These are phyloP conservation scores for Archips crataeganus DNA, from an alignment of 2,888 invertebrate species.

Conservation along the genomic window DNA sequence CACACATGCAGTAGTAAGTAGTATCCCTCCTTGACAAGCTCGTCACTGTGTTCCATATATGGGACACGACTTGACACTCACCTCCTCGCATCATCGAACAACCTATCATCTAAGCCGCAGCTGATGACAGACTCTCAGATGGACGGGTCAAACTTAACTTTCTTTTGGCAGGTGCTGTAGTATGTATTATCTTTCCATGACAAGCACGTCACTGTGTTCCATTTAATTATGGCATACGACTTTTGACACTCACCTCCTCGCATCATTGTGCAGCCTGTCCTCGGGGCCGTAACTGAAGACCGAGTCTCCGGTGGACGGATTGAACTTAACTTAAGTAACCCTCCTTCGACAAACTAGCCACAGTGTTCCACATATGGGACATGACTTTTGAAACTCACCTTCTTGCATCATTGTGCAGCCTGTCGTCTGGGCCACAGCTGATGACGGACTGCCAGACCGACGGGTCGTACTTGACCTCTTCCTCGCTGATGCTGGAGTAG, in stretches of 20 bases:
- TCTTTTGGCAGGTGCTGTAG: too few species aligned
- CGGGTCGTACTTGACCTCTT: conserved; percentile 90
- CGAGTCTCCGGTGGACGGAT: conserved; percentile 89
- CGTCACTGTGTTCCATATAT: not conserved
- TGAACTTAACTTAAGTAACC: conserved; percentile 91
- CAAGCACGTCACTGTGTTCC: conserved; percentile 73
- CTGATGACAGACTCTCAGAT: conserved; percentile 90
- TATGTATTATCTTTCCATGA: conserved; percentile 90
- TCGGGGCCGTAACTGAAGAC: conserved; percentile 87
- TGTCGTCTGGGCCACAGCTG: conserved; percentile 84
- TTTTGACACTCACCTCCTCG: conserved; percentile 82
- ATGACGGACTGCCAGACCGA: conserved; percentile 90
- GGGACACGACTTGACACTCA: conserved; percentile 57
- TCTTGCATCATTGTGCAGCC: conserved; percentile 80
- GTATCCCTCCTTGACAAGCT: too few species aligned
- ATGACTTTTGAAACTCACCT: conserved; percentile 74
- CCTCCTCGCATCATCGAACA: conserved; percentile 86
- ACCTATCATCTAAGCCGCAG: conserved; percentile 82
- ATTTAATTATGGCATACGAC: too few species aligned
- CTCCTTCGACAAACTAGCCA: conserved; percentile 79
- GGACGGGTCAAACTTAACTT: conserved; percentile 88
- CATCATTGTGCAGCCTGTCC: conserved; percentile 80
- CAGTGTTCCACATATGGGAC: too few species aligned
- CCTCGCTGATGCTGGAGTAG: conserved; percentile 91
- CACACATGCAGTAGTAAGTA: too few species aligned